Percentiles rank a stretch among this genome's conserved stretches.
These are phyloP conservation scores for Strigamia maritima DNA, from an alignment of 2,888 invertebrate species.

Conservation along the genomic window DNA sequence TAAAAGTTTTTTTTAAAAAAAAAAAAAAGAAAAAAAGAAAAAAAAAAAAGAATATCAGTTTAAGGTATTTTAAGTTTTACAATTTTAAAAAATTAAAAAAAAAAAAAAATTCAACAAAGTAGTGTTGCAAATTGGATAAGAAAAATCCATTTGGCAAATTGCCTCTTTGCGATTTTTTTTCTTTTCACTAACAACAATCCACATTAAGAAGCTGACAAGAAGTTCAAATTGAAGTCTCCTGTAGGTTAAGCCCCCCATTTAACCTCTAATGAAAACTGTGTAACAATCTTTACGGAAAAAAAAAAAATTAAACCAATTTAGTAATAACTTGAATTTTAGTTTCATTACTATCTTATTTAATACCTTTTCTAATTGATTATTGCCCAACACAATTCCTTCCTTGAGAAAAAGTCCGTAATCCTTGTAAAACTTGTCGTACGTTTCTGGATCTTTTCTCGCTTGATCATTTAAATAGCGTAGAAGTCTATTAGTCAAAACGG, in stretches of 20 bases:
- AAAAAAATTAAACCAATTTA: conserved; percentile 5
- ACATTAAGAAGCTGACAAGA: neutral
- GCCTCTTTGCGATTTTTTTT: neutral
- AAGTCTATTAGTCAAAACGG: conserved; percentile 76
- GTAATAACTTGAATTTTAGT: no score
- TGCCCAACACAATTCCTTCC: conserved; percentile 87
- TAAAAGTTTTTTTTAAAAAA: neutral
- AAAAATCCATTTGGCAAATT: conserved; percentile 1
- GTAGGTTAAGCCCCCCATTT: neutral
- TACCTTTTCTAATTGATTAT: conserved; percentile 77
- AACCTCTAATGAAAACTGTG: neutral
- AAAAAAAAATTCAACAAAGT: neutral
- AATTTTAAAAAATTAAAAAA: neutral
- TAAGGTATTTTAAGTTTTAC: neutral
- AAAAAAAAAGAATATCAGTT: neutral
- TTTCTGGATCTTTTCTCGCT: conserved; percentile 74
- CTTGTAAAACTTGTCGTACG: conserved; percentile 80
- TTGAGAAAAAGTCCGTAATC: conserved; percentile 91
- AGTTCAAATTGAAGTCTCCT: neutral
- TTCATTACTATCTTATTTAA: neutral
- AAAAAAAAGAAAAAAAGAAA: neutral
- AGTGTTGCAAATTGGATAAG: neutral
- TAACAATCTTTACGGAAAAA: neutral
- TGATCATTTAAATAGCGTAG: conserved; percentile 81
- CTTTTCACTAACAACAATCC: neutral